Percentiles rank a stretch among this genome's conserved stretches.
These are phyloP conservation scores for Lepidocyrtinus sp. DNA, from an alignment of 2,888 invertebrate species.

Conservation along the genomic window DNA sequence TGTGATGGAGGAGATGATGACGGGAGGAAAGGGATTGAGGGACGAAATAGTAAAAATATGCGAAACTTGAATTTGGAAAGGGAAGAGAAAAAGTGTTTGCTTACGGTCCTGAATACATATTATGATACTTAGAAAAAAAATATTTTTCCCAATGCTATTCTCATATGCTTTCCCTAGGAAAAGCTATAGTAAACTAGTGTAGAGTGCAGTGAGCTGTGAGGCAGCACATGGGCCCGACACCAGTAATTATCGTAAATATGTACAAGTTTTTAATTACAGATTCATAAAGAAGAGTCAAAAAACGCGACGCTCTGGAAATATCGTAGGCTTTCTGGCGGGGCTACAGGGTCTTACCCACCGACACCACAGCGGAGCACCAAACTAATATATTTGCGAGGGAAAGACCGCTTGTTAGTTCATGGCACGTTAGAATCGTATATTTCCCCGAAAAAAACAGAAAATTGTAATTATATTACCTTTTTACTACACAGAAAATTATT, in stretches of 20 bases:
- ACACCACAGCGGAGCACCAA: not conserved
- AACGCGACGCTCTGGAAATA: constrained; percentile 16
- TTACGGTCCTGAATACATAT: constrained; percentile 34
- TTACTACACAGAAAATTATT: constrained; percentile 8
- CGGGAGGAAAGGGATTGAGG: constrained; percentile 33
- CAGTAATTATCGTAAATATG: constrained; percentile 61
- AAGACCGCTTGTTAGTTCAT: constrained; percentile 29
- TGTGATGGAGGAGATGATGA: constrained; percentile 30
- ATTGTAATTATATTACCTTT: constrained; percentile 54
- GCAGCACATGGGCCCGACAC: constrained; percentile 59
- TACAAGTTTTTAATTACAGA: constrained; percentile 62
- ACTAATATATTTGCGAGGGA: not conserved
- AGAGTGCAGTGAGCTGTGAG: constrained; percentile 22
- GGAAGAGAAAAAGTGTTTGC: constrained; percentile 15
- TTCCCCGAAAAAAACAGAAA: constrained; percentile 26
- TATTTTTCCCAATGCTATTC: not conserved
- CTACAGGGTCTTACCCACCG: constrained; percentile 18
- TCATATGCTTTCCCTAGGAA: constrained; percentile 10
- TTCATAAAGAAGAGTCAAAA: constrained; percentile 61
- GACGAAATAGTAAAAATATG: not conserved
- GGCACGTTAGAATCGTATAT: constrained; percentile 56
- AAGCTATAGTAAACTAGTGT: constrained; percentile 36
- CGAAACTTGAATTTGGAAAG: constrained; percentile 10
- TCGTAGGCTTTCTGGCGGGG: constrained; percentile 32
- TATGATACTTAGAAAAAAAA: constrained; percentile 18